Conservation (phyloP, 2,113 vertebrate species). For the Ploceus nigricollis region DNA sequence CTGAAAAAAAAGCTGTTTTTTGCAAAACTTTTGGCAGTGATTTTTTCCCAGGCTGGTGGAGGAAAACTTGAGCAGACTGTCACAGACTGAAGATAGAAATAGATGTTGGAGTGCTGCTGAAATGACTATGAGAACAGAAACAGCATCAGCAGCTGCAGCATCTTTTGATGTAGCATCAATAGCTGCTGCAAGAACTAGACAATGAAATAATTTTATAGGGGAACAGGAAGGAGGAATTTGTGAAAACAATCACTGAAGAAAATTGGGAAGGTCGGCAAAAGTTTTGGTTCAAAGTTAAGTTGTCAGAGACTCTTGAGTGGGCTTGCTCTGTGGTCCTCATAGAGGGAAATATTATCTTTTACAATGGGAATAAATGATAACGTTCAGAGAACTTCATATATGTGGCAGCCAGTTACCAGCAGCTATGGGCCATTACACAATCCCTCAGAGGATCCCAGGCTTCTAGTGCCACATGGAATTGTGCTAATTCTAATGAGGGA, state of each 20-base stretch:
- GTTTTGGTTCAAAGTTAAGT: not conserved
- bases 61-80: not conserved
- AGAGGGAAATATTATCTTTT: not conserved
- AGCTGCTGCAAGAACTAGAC: not conserved
- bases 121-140: slow-evolving; percentile 33
- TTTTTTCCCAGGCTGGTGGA: slow-evolving; percentile 44
- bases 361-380: not conserved
- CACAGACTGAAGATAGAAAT: slow-evolving; percentile 23
- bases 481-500: not conserved
- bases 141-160: slow-evolving; percentile 4
- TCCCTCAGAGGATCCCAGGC: not conserved
- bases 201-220: not conserved
- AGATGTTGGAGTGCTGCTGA: slow-evolving; percentile 24
- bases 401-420: not conserved
- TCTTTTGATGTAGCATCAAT: slow-evolving; percentile 36
- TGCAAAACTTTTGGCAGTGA: slow-evolving; percentile 23
- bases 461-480: not conserved
- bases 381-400: not conserved
- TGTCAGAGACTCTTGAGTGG: not conserved
- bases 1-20: slow-evolving; percentile 17
- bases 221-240: not conserved
- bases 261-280: not conserved
- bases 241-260: not conserved
- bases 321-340: not conserved
- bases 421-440: not conserved